Percentiles rank a stretch among this genome's conserved stretches.
Evolutionary conservation across 2,113 vertebrate genomes (phyloP).

Genomic region (Eulemur rufifrons): DNA sequence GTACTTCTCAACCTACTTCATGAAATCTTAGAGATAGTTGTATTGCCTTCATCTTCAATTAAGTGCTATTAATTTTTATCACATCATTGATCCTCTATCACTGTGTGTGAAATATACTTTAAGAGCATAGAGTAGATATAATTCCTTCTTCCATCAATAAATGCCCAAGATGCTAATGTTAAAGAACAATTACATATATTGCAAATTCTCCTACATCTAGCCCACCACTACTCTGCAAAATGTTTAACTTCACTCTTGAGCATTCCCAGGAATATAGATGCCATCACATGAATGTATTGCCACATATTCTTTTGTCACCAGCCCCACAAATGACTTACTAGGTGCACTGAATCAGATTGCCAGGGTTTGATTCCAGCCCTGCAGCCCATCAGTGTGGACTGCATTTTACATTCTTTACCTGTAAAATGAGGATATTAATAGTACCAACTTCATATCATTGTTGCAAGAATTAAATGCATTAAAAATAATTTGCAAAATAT

Average conservation of each 20-base stretch:
- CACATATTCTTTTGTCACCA: neutral
- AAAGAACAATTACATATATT: neutral
- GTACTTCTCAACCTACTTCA: neutral
- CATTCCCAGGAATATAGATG: neutral
- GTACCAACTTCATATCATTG: neutral
- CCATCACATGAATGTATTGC: neutral
- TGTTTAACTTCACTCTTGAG: neutral
- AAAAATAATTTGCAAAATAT: neutral
- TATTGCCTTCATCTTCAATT: neutral
- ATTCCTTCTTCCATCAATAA: neutral
- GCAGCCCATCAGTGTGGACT: neutral
- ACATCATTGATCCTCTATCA: neutral
- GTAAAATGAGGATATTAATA: neutral
- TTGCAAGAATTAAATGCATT: neutral
- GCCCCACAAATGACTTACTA: neutral
- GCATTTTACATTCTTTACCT: neutral
- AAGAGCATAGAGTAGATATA: neutral
- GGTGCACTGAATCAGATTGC: neutral
- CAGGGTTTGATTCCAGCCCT: neutral
- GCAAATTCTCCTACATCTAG: neutral
- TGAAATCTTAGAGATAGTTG: neutral
- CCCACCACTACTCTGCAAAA: neutral
- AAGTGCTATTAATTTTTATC: neutral
- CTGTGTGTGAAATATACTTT: neutral
- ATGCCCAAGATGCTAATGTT: neutral